Evolutionary conservation across 2,797 vertebrate genomes (phyloP).

Genomic region (Sternotherus odoratus): DNA sequence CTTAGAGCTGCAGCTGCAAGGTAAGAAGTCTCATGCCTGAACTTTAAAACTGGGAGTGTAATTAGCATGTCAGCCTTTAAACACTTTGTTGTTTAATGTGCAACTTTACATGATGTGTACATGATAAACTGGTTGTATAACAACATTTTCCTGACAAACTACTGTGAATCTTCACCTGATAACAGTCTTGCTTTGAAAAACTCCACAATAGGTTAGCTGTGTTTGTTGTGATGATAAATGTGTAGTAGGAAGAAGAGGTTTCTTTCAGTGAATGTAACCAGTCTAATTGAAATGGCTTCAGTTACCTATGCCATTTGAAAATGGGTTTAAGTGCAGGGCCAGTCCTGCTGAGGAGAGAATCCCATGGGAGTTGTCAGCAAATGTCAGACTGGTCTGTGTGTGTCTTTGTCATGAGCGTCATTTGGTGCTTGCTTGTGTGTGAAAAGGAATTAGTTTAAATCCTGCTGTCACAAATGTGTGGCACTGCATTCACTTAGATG

Average conservation of each 20-base stretch:
- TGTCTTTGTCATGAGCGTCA: conserved; percentile 36
- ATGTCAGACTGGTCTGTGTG: conserved; percentile 35
- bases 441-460: conserved; percentile 41
- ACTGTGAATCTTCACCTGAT: neutral
- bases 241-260: neutral
- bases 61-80: conserved; percentile 59
- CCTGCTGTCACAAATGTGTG: conserved; percentile 18
- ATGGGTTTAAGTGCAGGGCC: conserved; percentile 16
- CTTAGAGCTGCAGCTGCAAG: conserved; percentile 69
- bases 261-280: conserved; percentile 46
- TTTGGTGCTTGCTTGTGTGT: conserved; percentile 43
- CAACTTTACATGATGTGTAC: conserved; percentile 57
- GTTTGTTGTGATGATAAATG: conserved; percentile 13
- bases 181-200: conserved; percentile 46
- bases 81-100: conserved; percentile 2
- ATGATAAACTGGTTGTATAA: conserved; percentile 4
- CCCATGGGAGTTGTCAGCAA: conserved; percentile 47
- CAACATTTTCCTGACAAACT: conserved; percentile 48
- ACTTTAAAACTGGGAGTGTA: conserved; percentile 73
- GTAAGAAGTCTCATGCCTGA: conserved; percentile 71
- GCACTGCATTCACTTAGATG: neutral
- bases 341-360: neutral
- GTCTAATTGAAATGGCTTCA: conserved; percentile 32
- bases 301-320: conserved; percentile 56
- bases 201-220: conserved; percentile 17